Conservation (phyloP, 2,113 vertebrate species). For the Peromyscus maniculatus region DNA sequence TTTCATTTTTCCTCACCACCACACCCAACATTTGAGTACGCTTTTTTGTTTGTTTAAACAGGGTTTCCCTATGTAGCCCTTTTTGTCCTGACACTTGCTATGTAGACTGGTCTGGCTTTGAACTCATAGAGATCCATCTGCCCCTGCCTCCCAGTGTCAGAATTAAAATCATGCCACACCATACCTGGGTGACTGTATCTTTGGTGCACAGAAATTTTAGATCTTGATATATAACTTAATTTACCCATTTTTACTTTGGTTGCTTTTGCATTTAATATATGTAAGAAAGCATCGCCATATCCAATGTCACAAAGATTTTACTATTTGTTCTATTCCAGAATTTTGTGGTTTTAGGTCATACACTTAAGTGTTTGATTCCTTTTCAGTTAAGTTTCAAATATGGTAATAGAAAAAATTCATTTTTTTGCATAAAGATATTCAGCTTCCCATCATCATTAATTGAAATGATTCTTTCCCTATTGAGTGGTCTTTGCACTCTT, state of each 20-base stretch:
- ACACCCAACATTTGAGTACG: background rate
- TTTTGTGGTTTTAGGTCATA: constrained; percentile 35
- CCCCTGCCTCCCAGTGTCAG: background rate
- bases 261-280: constrained; percentile 19
- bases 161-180: background rate
- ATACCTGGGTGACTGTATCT: background rate
- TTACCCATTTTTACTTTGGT: background rate
- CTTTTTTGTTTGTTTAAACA: background rate
- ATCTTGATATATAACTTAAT: background rate
- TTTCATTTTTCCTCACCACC: background rate
- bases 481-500: background rate
- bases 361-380: background rate
- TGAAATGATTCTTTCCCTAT: constrained; percentile 40
- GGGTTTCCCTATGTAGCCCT: too few relatives aligned
- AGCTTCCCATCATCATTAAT: background rate
- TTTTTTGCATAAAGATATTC: constrained; percentile 7
- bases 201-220: background rate
- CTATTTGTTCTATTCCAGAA: constrained; percentile 35
- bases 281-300: constrained; percentile 24
- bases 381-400: constrained; percentile 52
- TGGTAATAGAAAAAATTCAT: background rate
- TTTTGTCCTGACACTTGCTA: background rate
- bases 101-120: background rate
- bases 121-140: background rate
- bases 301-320: background rate